These are phyloP conservation scores for Eufriesea mexicana DNA, from an alignment of 1,140 invertebrate genomes.

Conservation along the genomic window DNA sequence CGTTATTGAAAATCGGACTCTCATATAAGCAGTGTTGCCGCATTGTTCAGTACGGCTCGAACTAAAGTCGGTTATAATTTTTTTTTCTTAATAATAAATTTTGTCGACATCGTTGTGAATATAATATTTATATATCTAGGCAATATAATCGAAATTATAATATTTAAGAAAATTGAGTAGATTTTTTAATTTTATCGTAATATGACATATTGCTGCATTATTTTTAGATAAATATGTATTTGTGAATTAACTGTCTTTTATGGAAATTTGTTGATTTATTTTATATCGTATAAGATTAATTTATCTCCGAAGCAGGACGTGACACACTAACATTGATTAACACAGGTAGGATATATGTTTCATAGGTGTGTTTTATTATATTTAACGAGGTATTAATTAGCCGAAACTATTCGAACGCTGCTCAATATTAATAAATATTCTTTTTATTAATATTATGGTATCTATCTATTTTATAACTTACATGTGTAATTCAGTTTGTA, in stretches of 20 bases:
- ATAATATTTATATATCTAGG: neutral
- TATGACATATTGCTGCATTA: no score
- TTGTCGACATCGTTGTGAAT: neutral
- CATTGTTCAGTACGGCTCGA: no score
- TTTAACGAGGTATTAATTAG: neutral
- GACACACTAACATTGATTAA: neutral
- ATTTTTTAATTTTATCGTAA: no score
- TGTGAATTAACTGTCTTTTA: neutral
- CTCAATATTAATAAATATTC: neutral
- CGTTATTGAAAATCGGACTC: no score
- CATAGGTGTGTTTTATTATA: neutral
- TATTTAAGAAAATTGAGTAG: no score
- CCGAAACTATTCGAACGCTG: neutral
- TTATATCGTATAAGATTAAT: neutral
- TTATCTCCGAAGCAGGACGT: neutral
- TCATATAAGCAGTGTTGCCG: no score
- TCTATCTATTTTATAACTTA: slow-evolving; percentile 1
- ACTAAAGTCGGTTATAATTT: neutral
- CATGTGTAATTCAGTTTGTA: neutral
- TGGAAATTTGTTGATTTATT: neutral
- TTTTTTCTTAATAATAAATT: neutral
- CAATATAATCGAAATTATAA: no score
- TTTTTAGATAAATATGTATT: neutral
- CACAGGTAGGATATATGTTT: neutral
- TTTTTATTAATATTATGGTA: neutral